Conservation (phyloP, 2,113 vertebrate species). For the Pteruthius melanotis region DNA sequence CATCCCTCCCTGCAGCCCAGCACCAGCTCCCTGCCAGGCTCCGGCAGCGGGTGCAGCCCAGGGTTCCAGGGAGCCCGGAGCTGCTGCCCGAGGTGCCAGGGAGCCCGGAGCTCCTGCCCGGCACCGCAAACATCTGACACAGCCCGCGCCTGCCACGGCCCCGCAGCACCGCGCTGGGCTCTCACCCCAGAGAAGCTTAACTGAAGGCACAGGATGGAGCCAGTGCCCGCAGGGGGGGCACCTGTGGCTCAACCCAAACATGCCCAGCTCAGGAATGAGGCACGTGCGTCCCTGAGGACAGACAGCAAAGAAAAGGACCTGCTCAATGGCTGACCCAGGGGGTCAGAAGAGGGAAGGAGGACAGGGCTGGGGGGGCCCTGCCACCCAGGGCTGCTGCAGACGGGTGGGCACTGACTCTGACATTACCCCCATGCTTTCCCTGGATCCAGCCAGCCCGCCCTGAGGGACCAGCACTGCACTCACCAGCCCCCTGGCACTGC, state of each 20-base stretch:
- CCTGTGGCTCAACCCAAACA: background rate
- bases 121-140: background rate
- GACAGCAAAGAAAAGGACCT: background rate
- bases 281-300: background rate
- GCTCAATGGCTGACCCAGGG: background rate
- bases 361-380: background rate
- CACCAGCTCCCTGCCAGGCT: background rate
- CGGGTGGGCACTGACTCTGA: rapidly evolving
- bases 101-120: rapidly evolving
- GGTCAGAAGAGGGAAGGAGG: background rate
- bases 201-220: rapidly evolving
- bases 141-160: rapidly evolving
- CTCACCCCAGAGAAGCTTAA: background rate
- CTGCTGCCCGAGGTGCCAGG: background rate
- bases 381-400: background rate
- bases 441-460: background rate
- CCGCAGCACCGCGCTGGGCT: rapidly evolving
- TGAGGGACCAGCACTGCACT: rapidly evolving
- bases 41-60: rapidly evolving
- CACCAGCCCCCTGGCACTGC: background rate
- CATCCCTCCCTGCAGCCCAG: background rate
- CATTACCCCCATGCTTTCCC: rapidly evolving
- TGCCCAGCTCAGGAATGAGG: background rate
- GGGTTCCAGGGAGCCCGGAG: background rate
- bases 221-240: rapidly evolving